Evolutionary conservation across 1,140 invertebrate species (phyloP), one percentile per base, ranked within the genome.

Genomic region (Vollenhovia emeryi): DNA sequence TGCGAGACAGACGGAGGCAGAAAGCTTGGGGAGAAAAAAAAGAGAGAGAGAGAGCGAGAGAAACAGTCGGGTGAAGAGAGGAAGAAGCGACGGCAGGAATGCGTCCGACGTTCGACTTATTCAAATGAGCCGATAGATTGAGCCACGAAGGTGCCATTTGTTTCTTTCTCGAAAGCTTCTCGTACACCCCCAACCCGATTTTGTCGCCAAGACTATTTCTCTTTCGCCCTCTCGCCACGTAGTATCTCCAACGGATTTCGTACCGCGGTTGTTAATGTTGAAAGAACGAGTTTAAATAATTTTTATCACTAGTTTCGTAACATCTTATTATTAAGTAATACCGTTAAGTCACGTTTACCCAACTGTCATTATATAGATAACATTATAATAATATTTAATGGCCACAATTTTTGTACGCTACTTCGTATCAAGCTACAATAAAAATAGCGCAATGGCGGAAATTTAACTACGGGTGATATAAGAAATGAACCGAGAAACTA

Each of bases 121-220:
- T 93, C 92, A 93, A 93, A 93, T 93, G 91, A 93, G 80, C 82
- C 91, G 88, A 92, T 92, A 91, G 92, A 93, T 93, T 90, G 89
- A 91, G 89, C 89, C 89, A 88, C 90, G 89, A 88, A 91, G 91
- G 85, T 91, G 87, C 90, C 90, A 91, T 93, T 93, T 93, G 92
- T 93, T 93, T 93, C 91, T 89, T 87, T 89, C 89, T 75, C 59
- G 71, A 86, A 87, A 86, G 73, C 68, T 73, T 83, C 86, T 84
- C 89, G 71, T 78, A 75, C 75, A 71, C 62, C 62, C 52, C 15
- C 64, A 82, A 59, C 59, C 64, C 87, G 62, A 57, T 68, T 88
- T 64, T 43, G 36, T 48, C 86, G 50, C 55, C 80, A 40, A 60
- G 66, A 62, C 83, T 86, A 80, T 85, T 87, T 75, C 73, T 76